Conservation (phyloP, 35 echinoderm and acorn worm genomes). For the Stichopus chloronotus region DNA sequence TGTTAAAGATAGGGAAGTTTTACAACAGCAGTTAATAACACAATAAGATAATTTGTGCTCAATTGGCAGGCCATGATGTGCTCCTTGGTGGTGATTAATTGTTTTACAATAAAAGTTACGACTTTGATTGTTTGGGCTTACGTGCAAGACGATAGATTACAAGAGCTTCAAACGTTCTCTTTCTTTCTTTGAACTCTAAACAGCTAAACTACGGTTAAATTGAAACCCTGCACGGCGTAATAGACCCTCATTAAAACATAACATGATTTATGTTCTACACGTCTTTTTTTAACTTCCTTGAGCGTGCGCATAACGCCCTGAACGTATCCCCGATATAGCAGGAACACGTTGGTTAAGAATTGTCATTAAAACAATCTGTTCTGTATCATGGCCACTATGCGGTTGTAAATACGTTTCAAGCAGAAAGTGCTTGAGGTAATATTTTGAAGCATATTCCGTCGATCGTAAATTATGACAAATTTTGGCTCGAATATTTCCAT, state of each 20-base stretch:
- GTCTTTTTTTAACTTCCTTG: background rate
- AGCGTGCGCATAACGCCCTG: background rate
- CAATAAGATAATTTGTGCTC: conserved; percentile 25
- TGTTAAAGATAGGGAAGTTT: conserved; percentile 39
- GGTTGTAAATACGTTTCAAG: no score
- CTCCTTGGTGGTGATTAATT: background rate
- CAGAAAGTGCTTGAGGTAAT: no score
- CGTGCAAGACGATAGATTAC: background rate
- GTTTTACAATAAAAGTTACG: conserved; percentile 32
- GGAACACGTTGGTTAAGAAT: background rate
- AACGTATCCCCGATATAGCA: background rate
- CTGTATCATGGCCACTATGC: no score
- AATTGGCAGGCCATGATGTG: conserved; percentile 4
- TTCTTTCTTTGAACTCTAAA: background rate
- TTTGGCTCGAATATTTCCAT: no score
- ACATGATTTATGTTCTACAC: background rate
- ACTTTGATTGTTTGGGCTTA: background rate
- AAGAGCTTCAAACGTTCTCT: background rate
- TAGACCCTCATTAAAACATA: background rate
- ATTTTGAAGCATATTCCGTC: no score
- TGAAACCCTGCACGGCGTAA: background rate
- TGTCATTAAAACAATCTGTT: no score
- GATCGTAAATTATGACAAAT: no score
- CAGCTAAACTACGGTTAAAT: background rate
- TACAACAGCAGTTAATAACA: conserved; percentile 30